Conservation (phyloP, 2,888 invertebrate genomes). For the Drosophila prolongata region DNA sequence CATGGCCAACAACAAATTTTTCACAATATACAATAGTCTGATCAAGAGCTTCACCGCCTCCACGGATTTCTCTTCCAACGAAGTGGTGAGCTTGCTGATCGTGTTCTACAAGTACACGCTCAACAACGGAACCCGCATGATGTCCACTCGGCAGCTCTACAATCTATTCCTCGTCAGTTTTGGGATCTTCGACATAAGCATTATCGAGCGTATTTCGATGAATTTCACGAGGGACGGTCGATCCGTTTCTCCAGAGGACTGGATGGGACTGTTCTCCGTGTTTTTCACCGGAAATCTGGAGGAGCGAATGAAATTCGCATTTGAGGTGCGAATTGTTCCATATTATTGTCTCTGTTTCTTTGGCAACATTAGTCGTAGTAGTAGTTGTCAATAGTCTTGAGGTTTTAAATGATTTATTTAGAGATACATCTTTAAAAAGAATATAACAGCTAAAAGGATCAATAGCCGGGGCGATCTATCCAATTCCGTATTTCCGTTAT, state of each 20-base stretch:
- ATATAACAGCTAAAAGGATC: too few species aligned
- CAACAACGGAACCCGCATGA: conserved; percentile 83
- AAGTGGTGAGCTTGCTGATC: conserved; percentile 86
- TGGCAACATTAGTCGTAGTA: too few species aligned
- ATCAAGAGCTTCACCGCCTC: conserved; percentile 85
- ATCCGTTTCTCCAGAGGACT: conserved; percentile 86
- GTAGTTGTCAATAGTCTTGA: too few species aligned
- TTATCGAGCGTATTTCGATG: conserved; percentile 88
- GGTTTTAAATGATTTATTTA: too few species aligned
- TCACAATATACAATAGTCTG: conserved; percentile 86
- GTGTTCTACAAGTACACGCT: conserved; percentile 86
- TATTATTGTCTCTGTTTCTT: too few species aligned
- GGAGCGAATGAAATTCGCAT: conserved; percentile 89
- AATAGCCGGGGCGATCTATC: too few species aligned
- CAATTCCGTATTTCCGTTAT: too few species aligned
- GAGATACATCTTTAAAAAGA: too few species aligned
- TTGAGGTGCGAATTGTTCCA: conserved; percentile 76
- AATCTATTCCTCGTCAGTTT: conserved; percentile 88
- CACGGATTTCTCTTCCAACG: conserved; percentile 85
- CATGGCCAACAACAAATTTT: conserved; percentile 88
- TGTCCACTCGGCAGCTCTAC: conserved; percentile 86
- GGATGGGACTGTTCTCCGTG: conserved; percentile 88
- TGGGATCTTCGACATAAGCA: conserved; percentile 89
- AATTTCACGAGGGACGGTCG: conserved; percentile 86
- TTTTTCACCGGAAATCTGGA: conserved; percentile 89